Evolutionary conservation across 2,113 vertebrate species (phyloP).

Genomic region (Azemiops feae): DNA sequence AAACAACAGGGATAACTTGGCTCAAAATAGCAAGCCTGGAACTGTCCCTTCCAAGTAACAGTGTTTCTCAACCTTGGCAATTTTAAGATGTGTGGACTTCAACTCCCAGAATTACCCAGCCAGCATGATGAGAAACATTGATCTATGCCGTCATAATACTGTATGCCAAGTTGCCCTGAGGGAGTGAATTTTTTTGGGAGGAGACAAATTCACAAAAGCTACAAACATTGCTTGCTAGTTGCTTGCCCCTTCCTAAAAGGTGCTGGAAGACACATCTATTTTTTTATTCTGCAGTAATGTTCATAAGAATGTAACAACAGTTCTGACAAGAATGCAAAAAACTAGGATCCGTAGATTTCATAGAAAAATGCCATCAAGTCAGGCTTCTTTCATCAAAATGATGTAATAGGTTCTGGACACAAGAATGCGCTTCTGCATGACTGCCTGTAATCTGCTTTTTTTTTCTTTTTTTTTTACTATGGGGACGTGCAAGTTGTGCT

Average conservation of each 20-base stretch:
- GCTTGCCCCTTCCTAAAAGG: neutral
- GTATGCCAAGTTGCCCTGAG: neutral
- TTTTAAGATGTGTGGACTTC: neutral
- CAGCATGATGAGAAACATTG: neutral
- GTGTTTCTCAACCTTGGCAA: neutral
- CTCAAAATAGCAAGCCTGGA: neutral
- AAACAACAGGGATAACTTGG: neutral
- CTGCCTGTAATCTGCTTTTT: neutral
- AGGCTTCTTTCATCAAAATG: neutral
- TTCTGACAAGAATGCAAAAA: neutral
- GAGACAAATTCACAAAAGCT: neutral
- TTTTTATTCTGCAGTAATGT: too few relatives aligned
- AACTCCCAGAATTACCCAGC: neutral
- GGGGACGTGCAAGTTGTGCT: neutral
- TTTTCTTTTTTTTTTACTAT: constrained; percentile 17
- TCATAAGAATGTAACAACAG: neutral
- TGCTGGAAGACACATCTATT: neutral
- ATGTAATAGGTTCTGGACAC: neutral
- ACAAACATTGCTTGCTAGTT: neutral
- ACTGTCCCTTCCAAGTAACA: neutral
- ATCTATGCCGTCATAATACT: neutral
- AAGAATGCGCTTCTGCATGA: neutral
- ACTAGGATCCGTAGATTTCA: neutral
- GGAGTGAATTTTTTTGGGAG: neutral
- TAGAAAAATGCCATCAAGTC: neutral